phyloP scores from a whole-genome alignment of 2,888 invertebrate species.

The Epistrophe eligans region DNA sequence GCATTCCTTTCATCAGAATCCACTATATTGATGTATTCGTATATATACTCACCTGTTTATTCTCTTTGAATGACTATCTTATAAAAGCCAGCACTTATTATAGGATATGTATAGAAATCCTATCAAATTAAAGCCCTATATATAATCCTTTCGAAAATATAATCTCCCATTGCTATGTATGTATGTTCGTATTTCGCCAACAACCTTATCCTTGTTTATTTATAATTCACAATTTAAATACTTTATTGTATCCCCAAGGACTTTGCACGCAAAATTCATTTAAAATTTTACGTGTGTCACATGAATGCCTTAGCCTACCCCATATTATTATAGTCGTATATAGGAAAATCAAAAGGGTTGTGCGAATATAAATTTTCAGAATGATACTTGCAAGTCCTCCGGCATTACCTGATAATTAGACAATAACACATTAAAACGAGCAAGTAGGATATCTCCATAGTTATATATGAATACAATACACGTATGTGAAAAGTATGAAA shows the following conservation, averaged over 20 bases:
- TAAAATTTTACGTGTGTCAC: conserved; percentile 36
- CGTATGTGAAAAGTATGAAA: conserved; percentile 65
- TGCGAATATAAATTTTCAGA: conserved; percentile 67
- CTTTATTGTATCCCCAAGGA: conserved; percentile 71
- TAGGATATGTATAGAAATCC: not conserved
- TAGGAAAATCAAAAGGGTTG: conserved; percentile 62
- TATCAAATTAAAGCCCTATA: conserved; percentile 24
- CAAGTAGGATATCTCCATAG: conserved; percentile 20
- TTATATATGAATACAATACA: conserved; percentile 19
- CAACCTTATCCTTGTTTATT: conserved; percentile 72
- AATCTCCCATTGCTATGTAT: conserved; percentile 67
- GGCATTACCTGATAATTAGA: conserved; percentile 76
- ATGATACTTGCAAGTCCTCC: conserved; percentile 71
- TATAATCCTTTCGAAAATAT: conserved; percentile 42
- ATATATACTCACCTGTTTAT: too few relatives aligned
- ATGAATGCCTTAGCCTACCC: not conserved
- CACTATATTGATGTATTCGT: too few relatives aligned
- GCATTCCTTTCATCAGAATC: too few relatives aligned
- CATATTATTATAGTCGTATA: not conserved
- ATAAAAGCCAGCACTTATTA: not conserved
- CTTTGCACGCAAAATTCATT: conserved; percentile 51
- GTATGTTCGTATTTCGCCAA: conserved; percentile 52
- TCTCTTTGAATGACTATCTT: not conserved
- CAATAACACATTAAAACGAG: conserved; percentile 75
- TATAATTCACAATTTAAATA: conserved; percentile 76